Percentiles rank a stretch among this genome's conserved stretches.
Conservation (phyloP, 2,888 invertebrate species). For the Melanostoma scalare region DNA sequence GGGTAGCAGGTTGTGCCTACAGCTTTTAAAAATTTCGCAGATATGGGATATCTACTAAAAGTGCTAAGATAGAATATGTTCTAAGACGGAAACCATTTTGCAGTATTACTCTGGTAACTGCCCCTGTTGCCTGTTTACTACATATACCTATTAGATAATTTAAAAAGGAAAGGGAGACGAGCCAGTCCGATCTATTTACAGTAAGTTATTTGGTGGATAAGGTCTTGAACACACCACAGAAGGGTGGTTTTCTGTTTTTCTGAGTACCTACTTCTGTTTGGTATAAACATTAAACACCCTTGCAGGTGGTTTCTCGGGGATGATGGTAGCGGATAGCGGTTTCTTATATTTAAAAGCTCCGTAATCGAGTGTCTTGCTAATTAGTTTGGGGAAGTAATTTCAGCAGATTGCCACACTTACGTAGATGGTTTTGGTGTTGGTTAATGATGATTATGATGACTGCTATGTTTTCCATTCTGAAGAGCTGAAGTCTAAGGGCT, state of each 20-base stretch:
- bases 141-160: conserved; percentile 58
- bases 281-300: conserved; percentile 32
- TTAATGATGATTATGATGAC: conserved; percentile 42
- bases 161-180: not conserved
- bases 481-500: too few relatives aligned
- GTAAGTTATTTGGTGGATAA: conserved; percentile 49
- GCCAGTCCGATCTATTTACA: conserved; percentile 26
- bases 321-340: not conserved
- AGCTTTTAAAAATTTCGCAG: conserved; percentile 46
- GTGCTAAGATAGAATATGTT: conserved; percentile 36
- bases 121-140: conserved; percentile 15
- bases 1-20: conserved; percentile 65
- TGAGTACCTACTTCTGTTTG: not conserved
- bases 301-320: conserved; percentile 6
- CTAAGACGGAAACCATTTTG: conserved; percentile 70
- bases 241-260: conserved; percentile 33
- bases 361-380: conserved; percentile 82
- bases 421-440: not conserved
- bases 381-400: conserved; percentile 77
- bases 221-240: conserved; percentile 46
- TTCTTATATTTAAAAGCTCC: conserved; percentile 77
- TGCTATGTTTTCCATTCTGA: not conserved
- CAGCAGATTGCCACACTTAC: conserved; percentile 34
- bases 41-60: conserved; percentile 55
- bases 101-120: conserved; percentile 44